These are phyloP conservation scores for Limnephilus marmoratus DNA, from an alignment of 2,888 invertebrate genomes.

Conservation along the genomic window DNA sequence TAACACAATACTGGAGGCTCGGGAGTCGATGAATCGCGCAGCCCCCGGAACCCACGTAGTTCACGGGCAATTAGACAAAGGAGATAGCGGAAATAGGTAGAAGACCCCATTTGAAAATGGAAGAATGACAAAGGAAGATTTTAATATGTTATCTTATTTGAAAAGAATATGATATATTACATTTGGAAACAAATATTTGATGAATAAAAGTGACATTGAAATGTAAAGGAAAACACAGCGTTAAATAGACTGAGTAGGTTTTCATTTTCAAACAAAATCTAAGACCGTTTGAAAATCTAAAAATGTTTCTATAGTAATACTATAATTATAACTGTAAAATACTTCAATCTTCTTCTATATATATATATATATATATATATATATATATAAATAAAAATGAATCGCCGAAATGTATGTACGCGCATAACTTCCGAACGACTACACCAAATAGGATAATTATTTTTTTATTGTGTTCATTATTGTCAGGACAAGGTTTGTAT, in stretches of 20 bases:
- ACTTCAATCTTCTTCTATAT: no score
- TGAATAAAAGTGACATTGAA: not conserved
- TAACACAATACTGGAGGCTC: conserved; percentile 14
- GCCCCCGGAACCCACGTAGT: conserved; percentile 32
- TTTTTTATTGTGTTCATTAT: no score
- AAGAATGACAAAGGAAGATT: not conserved
- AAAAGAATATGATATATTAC: not conserved
- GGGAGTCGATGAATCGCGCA: not conserved
- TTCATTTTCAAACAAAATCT: not conserved
- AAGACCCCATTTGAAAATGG: conserved; percentile 18
- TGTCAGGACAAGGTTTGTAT: no score
- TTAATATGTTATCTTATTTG: not conserved
- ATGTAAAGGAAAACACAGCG: not conserved
- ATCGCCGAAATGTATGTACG: no score
- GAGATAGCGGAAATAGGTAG: not conserved
- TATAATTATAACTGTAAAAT: no score
- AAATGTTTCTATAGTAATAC: not conserved
- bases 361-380: no score
- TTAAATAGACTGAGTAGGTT: not conserved
- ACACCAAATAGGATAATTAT: no score
- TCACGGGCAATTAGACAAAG: conserved; percentile 33
- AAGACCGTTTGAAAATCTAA: not conserved
- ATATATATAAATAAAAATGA: no score
- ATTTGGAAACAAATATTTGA: not conserved
- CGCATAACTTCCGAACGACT: no score